Conservation (phyloP, 2,113 vertebrate genomes). For the Megaceryle maxima region DNA sequence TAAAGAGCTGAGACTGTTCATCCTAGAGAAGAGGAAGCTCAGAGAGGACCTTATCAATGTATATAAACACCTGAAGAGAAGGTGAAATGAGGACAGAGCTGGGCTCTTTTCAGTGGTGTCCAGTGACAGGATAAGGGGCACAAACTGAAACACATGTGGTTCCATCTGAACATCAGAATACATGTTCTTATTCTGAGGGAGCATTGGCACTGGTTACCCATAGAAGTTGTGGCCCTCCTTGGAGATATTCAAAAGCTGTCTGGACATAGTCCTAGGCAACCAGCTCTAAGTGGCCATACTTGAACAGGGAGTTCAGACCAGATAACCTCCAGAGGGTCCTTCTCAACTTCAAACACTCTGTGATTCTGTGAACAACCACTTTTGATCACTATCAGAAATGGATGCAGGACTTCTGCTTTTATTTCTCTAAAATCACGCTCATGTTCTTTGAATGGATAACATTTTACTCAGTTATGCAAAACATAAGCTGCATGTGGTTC, state of each 20-base stretch:
- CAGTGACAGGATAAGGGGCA: background rate
- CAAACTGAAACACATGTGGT: background rate
- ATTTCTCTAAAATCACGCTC: background rate
- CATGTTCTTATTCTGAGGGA: background rate
- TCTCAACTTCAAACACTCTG: background rate
- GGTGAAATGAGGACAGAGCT: background rate
- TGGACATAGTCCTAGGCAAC: background rate
- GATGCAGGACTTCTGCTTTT: background rate
- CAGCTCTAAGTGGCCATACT: background rate
- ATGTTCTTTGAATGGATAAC: background rate
- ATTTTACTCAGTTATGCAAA: background rate
- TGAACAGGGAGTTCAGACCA: background rate
- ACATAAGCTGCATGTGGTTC: background rate
- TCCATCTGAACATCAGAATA: background rate
- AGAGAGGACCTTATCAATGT: background rate
- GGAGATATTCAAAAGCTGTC: background rate
- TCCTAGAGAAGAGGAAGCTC: background rate
- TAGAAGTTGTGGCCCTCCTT: background rate
- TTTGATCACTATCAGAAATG: background rate
- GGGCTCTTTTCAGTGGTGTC: background rate
- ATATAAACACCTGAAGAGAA: background rate
- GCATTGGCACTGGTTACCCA: background rate
- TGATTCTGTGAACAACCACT: background rate
- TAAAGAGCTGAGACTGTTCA: background rate
- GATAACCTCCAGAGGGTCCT: background rate